Base-by-base conservation (phyloP, 1,140 invertebrate genomes). In the Lepidurus packardi region DNA sequence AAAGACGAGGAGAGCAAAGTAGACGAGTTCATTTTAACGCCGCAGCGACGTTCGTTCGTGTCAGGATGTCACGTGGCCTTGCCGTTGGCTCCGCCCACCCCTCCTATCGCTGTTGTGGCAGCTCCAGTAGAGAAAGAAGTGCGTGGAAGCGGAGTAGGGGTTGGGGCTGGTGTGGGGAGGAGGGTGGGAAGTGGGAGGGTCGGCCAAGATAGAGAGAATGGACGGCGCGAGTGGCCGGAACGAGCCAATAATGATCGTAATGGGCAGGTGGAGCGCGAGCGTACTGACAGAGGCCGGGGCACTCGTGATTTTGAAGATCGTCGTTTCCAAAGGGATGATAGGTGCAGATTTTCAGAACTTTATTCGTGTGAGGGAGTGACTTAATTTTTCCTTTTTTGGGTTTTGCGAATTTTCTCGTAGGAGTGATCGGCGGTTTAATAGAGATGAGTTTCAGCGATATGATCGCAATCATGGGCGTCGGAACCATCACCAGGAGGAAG, bases 11-110 rank as follows among this genome's bases (percentile, higher is more conserved):
- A 43, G 16, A 7, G 7, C 7, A 44, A 75, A 75, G 73, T 45
- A 7, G 76, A 79, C 45, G 78, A 79, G 21, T 75, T 43, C 44
- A 44, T 74, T 45, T 74, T 75, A 16, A 75, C 76, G 11, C 93
- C 93, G 73, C 93, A 94, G 83, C 87, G 93, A 8, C 88, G 91
- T 65, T 92, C 91, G 83, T 94, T 95, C 87, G 92, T 91, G 80
- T 92, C 92, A 13, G 93, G 93, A 75, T 95, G 93, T 85, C 86
- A 87, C 80, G 86, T 87, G 42, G 88, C 82, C 45, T 84, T 85
- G 78, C 88, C 83, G 25, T 83, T 86, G 44, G 82, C 85, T 79
- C 84, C 82, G 78, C 86, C 84, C 82, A 85, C 82, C 11, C 81
- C 82, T 25, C 79, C 79, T 21, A 74, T 76, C 16, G 73, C 74